A percentile compares a stretch with the other conserved stretches of the same genome.
Conservation (phyloP, 2,888 invertebrate genomes). For the Xanthorhoe designata region DNA sequence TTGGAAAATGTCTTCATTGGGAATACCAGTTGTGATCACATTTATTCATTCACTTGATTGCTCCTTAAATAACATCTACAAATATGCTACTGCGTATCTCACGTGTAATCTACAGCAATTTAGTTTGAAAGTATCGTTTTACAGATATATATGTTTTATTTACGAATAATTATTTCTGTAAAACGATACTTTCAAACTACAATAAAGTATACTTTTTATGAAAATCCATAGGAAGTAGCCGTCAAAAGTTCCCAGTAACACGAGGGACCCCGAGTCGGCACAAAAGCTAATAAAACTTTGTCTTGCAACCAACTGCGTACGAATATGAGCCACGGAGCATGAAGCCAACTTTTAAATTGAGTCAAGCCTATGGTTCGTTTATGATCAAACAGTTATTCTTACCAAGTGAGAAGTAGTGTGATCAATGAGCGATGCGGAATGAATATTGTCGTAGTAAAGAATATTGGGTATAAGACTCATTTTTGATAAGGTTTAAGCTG, state of each 20-base stretch:
- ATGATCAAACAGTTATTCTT: not conserved
- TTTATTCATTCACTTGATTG: too few relatives aligned
- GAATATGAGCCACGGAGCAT: not conserved
- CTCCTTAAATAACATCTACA: too few relatives aligned
- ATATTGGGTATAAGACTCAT: too few relatives aligned
- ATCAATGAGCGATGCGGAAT: not conserved
- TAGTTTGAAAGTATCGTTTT: too few relatives aligned
- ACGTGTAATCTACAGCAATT: not conserved
- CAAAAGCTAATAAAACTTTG: conserved; percentile 67
- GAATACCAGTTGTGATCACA: too few relatives aligned
- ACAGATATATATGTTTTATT: too few relatives aligned
- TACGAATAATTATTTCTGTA: not conserved
- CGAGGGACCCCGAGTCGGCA: conserved; percentile 7
- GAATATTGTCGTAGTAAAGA: not conserved
- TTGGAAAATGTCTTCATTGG: too few relatives aligned
- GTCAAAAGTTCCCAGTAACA: conserved; percentile 9
- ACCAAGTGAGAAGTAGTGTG: not conserved
- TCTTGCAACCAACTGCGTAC: conserved; percentile 30
- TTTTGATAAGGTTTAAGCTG: too few relatives aligned
- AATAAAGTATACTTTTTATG: not conserved
- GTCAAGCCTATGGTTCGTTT: not conserved
- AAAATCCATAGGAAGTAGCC: conserved; percentile 1
- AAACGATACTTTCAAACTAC: not conserved
- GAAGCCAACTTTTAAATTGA: not conserved
- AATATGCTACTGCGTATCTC: not conserved